Conservation (phyloP, 2,113 vertebrate species). For the Semnopithecus entellus region DNA sequence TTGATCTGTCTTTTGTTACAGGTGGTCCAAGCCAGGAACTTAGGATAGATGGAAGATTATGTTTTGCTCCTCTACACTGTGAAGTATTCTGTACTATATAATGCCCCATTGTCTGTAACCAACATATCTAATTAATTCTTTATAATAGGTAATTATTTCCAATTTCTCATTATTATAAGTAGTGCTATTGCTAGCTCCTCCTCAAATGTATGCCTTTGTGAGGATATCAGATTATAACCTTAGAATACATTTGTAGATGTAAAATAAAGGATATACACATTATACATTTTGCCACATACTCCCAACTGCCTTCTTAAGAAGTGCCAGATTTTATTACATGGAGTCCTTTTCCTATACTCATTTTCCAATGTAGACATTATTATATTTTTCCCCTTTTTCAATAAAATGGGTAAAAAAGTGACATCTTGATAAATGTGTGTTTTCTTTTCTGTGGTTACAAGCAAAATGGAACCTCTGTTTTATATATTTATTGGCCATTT, state of each 20-base stretch:
- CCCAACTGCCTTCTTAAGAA: not conserved
- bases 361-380: not conserved
- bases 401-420: not conserved
- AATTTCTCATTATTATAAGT: not conserved
- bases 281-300: not conserved
- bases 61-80: not conserved
- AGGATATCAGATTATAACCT: not conserved
- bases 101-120: not conserved
- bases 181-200: not conserved
- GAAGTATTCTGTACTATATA: not conserved
- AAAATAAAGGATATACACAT: not conserved
- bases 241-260: not conserved
- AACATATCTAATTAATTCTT: not conserved
- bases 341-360: not conserved
- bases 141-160: not conserved
- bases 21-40: not conserved
- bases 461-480: not conserved
- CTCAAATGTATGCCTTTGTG: not conserved
- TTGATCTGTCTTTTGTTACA: not conserved
- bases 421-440: not conserved
- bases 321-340: not conserved
- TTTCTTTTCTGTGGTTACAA: slow-evolving; percentile 21
- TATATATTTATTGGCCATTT: not conserved
- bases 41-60: not conserved
- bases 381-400: slow-evolving; percentile 15